These are phyloP conservation scores for Yasuhikotakia modesta DNA, from an alignment of 2,797 vertebrate genomes.

Conservation along the genomic window DNA sequence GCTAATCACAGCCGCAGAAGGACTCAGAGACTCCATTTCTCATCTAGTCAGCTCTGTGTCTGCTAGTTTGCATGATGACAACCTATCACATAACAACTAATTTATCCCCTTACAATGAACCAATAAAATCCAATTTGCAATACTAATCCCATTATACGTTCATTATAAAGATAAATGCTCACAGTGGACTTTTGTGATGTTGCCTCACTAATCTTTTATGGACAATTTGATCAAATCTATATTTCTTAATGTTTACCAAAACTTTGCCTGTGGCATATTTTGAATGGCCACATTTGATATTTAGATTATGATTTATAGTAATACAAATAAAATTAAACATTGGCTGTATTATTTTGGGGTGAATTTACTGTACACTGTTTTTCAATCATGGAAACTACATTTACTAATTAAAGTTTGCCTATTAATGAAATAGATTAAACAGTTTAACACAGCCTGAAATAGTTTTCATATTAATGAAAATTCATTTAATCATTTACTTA, in stretches of 20 bases:
- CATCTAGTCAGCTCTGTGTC: constrained; percentile 62
- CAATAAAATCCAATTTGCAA: not conserved
- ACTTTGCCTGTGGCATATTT: not conserved
- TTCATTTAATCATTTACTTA: too few species aligned
- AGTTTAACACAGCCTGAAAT: too few species aligned
- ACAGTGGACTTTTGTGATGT: not conserved
- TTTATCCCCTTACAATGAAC: not conserved
- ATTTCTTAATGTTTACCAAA: not conserved
- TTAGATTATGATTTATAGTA: not conserved
- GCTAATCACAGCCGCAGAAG: constrained; percentile 66
- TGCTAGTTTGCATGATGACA: constrained; percentile 4
- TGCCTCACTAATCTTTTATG: not conserved
- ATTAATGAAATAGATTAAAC: too few species aligned
- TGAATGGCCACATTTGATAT: not conserved
- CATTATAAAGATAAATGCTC: not conserved
- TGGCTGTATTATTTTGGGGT: not conserved
- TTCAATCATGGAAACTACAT: too few species aligned
- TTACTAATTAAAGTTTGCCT: too few species aligned
- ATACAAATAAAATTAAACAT: not conserved
- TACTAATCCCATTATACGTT: not conserved
- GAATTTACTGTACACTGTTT: not conserved
- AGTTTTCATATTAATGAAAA: too few species aligned
- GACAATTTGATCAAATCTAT: not conserved
- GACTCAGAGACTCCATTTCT: constrained; percentile 62
- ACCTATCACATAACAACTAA: not conserved